These are phyloP conservation scores for Dicrostonyx torquatus DNA, from an alignment of 2,797 vertebrate species.

Conservation along the genomic window DNA sequence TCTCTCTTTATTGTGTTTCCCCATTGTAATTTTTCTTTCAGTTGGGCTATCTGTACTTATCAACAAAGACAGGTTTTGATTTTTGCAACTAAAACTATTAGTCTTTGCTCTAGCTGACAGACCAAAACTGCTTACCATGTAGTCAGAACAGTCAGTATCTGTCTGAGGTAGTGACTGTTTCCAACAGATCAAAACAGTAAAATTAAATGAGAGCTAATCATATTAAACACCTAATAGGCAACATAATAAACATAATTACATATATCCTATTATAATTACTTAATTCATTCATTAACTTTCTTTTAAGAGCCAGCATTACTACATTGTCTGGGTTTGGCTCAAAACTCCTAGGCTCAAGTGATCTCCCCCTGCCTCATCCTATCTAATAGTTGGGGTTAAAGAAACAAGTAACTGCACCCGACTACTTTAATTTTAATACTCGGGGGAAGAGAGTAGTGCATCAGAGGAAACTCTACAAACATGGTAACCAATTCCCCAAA, in stretches of 20 bases:
- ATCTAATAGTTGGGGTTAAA: not conserved
- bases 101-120: not conserved
- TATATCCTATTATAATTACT: conserved; percentile 41
- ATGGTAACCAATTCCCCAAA: not conserved
- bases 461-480: conserved; percentile 3
- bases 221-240: conserved; percentile 20
- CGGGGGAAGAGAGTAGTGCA: not conserved
- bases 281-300: not conserved
- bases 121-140: conserved; percentile 53
- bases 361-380: not conserved
- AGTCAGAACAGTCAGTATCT: conserved; percentile 35
- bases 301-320: not conserved
- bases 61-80: conserved; percentile 41
- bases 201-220: conserved; percentile 30
- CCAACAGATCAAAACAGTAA: not conserved
- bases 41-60: conserved; percentile 43
- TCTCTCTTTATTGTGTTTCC: conserved; percentile 23
- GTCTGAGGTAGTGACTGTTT: not conserved
- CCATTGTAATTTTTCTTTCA: conserved; percentile 49
- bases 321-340: not conserved
- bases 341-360: not conserved
- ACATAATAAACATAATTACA: conserved; percentile 37
- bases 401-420: not conserved
- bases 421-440: conserved; percentile 1
- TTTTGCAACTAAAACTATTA: conserved; percentile 52